These are phyloP conservation scores for Hydrolagus affinis DNA, from an alignment of 2,113 vertebrate species.

Conservation along the genomic window DNA sequence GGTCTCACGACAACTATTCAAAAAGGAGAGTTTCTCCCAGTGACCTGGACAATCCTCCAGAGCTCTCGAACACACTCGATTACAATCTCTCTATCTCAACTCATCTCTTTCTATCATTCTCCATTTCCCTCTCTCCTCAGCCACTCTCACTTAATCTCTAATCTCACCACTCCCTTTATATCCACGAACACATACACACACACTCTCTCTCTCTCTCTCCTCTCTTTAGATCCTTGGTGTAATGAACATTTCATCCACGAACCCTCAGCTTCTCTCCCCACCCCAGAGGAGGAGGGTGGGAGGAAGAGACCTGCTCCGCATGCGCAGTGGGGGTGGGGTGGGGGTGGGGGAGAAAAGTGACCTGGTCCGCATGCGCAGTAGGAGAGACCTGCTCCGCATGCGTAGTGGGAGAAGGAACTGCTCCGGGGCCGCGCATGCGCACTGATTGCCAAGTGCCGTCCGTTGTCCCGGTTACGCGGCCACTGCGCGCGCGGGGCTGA, in stretches of 20 bases:
- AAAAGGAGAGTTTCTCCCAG: background rate
- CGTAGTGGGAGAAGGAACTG: background rate
- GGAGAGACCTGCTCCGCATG: background rate
- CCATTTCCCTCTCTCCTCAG: background rate
- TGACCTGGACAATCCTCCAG: background rate
- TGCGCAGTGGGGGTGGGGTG: background rate
- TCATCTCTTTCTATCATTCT: background rate
- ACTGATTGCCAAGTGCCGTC: background rate
- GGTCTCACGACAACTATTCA: no score
- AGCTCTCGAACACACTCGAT: background rate
- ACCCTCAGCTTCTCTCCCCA: no score
- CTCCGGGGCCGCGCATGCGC: background rate
- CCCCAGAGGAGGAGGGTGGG: background rate
- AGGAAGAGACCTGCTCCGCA: background rate
- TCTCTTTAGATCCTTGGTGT: no score
- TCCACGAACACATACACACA: background rate
- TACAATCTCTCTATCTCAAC: background rate
- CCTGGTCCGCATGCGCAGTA: background rate
- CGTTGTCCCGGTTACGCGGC: background rate
- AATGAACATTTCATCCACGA: no score
- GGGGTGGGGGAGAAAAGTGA: no score
- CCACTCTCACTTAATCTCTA: background rate
- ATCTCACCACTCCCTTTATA: background rate
- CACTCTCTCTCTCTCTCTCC: no score
- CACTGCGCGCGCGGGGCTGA: background rate